Evolutionary conservation across 2,888 invertebrate species (phyloP), one percentile per base, ranked within the genome.

Genomic region (Chaetoderma sp.): DNA sequence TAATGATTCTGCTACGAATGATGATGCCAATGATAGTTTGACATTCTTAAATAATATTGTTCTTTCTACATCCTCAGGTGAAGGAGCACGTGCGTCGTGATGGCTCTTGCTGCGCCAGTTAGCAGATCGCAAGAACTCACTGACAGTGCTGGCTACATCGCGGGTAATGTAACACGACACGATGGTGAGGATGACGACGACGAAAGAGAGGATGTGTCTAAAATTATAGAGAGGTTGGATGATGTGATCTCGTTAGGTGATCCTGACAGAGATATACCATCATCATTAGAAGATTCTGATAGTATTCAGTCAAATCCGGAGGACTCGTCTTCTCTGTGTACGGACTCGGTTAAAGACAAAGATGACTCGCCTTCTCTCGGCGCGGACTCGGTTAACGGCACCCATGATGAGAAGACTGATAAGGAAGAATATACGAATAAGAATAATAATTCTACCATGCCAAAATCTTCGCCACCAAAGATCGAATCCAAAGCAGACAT

Each of bases 211-310:
- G 52, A 52, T 16, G 21, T 33, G 28, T 28, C 28, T 1, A 33
- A 52, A 4, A 52, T 52, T 21, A 52, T 52, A 4, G 52, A 52
- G 32, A 28, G 52, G 32, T 33, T 52, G 8, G 32, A 52, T 21
- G 52, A 52, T 21, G 52, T 52, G 4, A 52, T 33, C 4, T 28
- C 52, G 3, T 30, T 52, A 23, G 32, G 32, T 8, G 32, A 32
- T 30, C 52, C 52, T 28, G 52, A 52, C 21, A 28, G 52, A 10
- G 52, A 52, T 8, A 52, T 52, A 30, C 52, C 52, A 10, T 52
- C 52, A 4, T 52, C 52, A 1, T 13, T 52, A 2, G 52, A 52
- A 8, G 52, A 52, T 28, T 52, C 52, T 16, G 52, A 52, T 8
- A 52, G 52, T 8, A 52, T 21, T 33, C 52, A 18, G 32, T 52